These are phyloP conservation scores for Connochaetes taurinus DNA, from an alignment of 2,113 vertebrate species.

Conservation along the genomic window DNA sequence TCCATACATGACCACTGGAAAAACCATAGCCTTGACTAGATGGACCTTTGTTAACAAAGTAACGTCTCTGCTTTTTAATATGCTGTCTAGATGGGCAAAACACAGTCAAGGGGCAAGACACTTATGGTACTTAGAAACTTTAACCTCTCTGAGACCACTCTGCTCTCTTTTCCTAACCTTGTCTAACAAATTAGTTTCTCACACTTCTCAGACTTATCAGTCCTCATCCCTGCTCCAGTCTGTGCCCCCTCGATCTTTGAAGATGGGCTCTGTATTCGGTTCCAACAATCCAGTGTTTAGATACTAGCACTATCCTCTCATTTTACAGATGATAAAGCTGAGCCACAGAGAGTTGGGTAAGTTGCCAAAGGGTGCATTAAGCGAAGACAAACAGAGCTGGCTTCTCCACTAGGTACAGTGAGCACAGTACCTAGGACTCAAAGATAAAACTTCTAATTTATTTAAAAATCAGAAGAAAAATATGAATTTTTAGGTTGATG, in stretches of 20 bases:
- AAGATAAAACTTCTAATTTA: not conserved
- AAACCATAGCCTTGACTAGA: not conserved
- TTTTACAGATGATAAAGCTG: not conserved
- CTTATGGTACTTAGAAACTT: not conserved
- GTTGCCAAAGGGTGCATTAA: not conserved
- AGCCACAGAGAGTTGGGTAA: not conserved
- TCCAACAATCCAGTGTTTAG: not conserved
- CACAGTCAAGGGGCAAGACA: not conserved
- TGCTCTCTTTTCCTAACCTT: not conserved
- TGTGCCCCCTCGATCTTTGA: not conserved
- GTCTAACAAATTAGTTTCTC: not conserved
- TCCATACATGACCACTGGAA: not conserved
- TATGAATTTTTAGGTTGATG: not conserved
- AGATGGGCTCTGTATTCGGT: not conserved
- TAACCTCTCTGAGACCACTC: not conserved
- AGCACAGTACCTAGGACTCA: not conserved
- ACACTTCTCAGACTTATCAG: not conserved
- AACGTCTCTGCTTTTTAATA: not conserved
- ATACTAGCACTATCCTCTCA: not conserved
- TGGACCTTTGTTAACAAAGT: not conserved
- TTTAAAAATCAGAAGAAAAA: not conserved
- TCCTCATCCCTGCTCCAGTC: not conserved
- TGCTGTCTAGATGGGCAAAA: not conserved
- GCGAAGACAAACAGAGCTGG: not conserved
- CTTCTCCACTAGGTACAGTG: not conserved